These are phyloP conservation scores for Erebia palarica DNA, from an alignment of 2,888 invertebrate species.

Conservation along the genomic window DNA sequence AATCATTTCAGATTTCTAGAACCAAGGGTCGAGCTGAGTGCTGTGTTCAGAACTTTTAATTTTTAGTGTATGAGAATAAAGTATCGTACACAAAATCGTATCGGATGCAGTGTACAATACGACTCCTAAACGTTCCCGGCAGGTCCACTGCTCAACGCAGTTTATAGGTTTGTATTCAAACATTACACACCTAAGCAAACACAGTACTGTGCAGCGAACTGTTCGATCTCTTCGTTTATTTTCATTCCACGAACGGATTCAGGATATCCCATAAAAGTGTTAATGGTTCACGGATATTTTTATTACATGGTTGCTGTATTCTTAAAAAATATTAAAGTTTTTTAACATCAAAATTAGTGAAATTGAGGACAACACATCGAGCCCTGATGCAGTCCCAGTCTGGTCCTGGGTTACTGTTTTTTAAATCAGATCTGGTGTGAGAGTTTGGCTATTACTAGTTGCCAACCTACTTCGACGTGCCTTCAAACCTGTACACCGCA, in stretches of 20 bases:
- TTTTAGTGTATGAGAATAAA: too few species aligned
- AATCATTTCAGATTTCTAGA: too few species aligned
- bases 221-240: conserved; percentile 53
- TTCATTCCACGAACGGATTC: conserved; percentile 51
- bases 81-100: conserved; percentile 16
- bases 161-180: conserved; percentile 65
- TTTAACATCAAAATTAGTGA: background rate
- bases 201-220: conserved; percentile 56
- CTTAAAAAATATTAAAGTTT: background rate
- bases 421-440: background rate
- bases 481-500: too few species aligned
- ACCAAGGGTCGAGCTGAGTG: too few species aligned
- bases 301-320: conserved; percentile 21
- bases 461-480: background rate
- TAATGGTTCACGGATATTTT: conserved; percentile 52
- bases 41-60: too few species aligned
- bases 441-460: background rate
- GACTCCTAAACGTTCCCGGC: conserved; percentile 50
- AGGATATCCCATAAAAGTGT: conserved; percentile 51
- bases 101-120: conserved; percentile 10
- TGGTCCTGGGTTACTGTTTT: background rate
- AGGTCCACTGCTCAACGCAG: conserved; percentile 51
- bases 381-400: too few species aligned
- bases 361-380: background rate
- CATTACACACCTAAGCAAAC: conserved; percentile 65